Evolutionary conservation across 2,888 invertebrate genomes (phyloP).

Genomic region (Dryococelus australis): DNA sequence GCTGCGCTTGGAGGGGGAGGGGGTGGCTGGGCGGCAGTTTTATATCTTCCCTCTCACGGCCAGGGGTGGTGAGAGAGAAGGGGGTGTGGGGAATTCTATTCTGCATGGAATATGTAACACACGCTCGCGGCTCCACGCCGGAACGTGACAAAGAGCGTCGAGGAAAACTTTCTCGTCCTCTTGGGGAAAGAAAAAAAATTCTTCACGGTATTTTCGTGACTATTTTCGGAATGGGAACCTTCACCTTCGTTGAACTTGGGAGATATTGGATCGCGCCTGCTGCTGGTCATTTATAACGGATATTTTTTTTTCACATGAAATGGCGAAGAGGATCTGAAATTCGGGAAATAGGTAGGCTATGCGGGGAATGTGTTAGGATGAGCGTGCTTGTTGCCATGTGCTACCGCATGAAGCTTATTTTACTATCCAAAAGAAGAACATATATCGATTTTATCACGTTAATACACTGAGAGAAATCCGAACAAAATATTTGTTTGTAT

Average conservation of each 20-base stretch:
- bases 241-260: constrained; percentile 9
- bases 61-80: not conserved
- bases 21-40: not conserved
- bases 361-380: too few species aligned
- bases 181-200: not conserved
- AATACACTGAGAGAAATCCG: too few species aligned
- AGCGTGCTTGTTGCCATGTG: too few species aligned
- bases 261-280: not conserved
- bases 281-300: not conserved
- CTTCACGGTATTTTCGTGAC: not conserved
- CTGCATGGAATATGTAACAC: constrained; percentile 16
- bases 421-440: too few species aligned
- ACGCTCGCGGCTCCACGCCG: not conserved
- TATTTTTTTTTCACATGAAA: not conserved
- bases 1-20: not conserved
- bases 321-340: not conserved
- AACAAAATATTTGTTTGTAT: too few species aligned
- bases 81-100: not conserved
- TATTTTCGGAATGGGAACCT: not conserved
- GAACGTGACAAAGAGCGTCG: not conserved
- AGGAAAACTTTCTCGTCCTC: not conserved
- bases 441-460: too few species aligned
- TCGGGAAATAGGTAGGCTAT: not conserved
- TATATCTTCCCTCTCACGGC: not conserved
- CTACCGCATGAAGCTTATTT: too few species aligned